phyloP scores from a whole-genome alignment of 1,140 invertebrate species.

The Heliconius hewitsoni region DNA sequence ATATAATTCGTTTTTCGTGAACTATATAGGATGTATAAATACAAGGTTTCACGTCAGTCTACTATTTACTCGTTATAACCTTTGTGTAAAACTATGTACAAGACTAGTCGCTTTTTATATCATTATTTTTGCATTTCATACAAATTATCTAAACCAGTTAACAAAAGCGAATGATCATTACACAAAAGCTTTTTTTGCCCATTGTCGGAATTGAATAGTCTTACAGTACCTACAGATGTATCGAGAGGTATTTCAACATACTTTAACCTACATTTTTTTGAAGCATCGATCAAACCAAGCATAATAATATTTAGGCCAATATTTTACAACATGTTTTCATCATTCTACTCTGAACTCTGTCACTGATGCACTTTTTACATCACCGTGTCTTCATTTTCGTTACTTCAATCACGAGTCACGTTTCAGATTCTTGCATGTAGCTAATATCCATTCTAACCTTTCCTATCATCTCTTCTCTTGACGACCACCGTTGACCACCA shows the following conservation, averaged over 20 bases:
- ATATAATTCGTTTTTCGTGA: too few species aligned
- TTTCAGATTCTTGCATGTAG: slow-evolving; percentile 21
- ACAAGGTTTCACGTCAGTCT: neutral
- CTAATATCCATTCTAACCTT: slow-evolving; percentile 50
- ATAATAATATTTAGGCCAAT: slow-evolving; percentile 2
- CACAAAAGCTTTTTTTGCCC: neutral
- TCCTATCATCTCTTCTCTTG: slow-evolving; percentile 78
- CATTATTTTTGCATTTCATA: neutral
- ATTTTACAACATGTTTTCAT: neutral
- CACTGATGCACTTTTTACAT: neutral
- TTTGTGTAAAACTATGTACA: neutral
- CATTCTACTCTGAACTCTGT: neutral
- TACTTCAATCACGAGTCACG: slow-evolving; percentile 19
- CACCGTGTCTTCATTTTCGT: neutral
- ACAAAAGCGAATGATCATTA: neutral
- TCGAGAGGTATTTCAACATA: neutral
- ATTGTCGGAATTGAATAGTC: neutral
- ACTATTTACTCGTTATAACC: neutral
- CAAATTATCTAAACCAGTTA: neutral
- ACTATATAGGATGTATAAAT: too few species aligned
- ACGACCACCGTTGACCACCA: slow-evolving; percentile 72
- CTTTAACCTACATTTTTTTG: neutral
- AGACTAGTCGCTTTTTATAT: neutral
- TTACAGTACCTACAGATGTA: neutral
- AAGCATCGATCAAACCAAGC: neutral